Conservation (phyloP, 2,888 invertebrate genomes). For the Anagyrus pseudococci region DNA sequence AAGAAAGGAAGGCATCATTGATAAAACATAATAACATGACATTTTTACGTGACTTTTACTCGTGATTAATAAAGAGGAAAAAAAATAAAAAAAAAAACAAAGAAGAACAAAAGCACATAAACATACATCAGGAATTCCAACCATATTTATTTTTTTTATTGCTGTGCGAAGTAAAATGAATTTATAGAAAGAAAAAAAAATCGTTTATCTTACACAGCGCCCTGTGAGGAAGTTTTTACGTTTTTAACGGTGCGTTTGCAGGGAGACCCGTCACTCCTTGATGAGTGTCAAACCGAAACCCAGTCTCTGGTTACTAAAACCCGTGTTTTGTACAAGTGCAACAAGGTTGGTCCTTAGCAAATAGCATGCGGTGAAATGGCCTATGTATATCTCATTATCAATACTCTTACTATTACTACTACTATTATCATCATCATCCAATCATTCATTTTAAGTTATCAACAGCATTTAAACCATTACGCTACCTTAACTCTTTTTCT, state of each 20-base stretch:
- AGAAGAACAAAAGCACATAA: neutral
- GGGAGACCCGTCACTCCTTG: conserved; percentile 61
- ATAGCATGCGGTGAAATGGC: conserved; percentile 62
- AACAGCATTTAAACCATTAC: conserved; percentile 25
- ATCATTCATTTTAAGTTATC: conserved; percentile 22
- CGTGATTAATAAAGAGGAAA: neutral
- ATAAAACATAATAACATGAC: no score
- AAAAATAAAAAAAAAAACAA: neutral
- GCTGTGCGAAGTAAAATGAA: neutral
- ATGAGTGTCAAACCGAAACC: conserved; percentile 60
- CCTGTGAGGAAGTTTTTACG: conserved; percentile 52
- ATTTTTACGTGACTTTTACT: no score
- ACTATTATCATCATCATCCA: conserved; percentile 39
- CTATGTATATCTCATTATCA: conserved; percentile 55
- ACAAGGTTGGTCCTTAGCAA: conserved; percentile 63
- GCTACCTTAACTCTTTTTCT: no score
- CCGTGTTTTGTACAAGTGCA: conserved; percentile 61
- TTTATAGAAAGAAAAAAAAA: conserved; percentile 11
- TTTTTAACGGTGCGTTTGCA: conserved; percentile 61
- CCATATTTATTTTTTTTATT: conserved; percentile 8
- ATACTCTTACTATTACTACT: conserved; percentile 46
- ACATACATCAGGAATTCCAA: conserved; percentile 20
- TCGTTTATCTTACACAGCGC: conserved; percentile 42
- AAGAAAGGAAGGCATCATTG: no score
- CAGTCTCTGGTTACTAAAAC: conserved; percentile 62